A percentile compares a stretch with the other conserved stretches of the same genome.
These are phyloP conservation scores for Willowsia nigromaculata DNA, from an alignment of 2,888 invertebrate genomes.

Conservation along the genomic window DNA sequence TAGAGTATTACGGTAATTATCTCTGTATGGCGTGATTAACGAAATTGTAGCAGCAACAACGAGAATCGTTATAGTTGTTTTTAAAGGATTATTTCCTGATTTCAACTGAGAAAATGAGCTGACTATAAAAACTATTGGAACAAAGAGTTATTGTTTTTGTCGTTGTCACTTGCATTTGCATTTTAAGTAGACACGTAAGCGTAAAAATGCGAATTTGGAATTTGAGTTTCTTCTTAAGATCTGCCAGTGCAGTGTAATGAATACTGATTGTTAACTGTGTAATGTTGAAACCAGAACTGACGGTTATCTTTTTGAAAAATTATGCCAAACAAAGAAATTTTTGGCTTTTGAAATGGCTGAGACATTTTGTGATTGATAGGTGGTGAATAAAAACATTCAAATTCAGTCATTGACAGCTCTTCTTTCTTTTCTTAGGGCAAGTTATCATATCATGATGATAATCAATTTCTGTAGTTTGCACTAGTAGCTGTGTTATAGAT, in stretches of 20 bases:
- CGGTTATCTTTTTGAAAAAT: too few relatives aligned
- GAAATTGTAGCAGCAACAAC: background rate
- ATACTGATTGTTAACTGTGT: too few relatives aligned
- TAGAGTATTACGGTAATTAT: background rate
- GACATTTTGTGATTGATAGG: background rate
- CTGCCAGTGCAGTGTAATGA: too few relatives aligned
- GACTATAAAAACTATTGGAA: too few relatives aligned
- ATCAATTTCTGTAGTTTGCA: too few relatives aligned
- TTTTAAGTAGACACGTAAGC: too few relatives aligned
- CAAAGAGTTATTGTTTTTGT: too few relatives aligned
- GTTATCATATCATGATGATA: background rate
- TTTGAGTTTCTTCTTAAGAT: too few relatives aligned
- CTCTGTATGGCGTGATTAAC: background rate
- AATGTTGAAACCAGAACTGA: too few relatives aligned
- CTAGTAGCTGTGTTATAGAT: background rate
- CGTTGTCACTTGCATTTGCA: too few relatives aligned
- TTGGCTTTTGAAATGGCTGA: background rate
- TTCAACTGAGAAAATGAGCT: too few relatives aligned
- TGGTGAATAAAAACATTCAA: background rate
- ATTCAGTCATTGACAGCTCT: background rate
- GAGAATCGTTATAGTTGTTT: background rate
- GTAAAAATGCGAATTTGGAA: too few relatives aligned
- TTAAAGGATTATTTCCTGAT: background rate
- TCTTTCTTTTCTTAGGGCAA: background rate
- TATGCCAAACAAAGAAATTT: background rate